Evolutionary conservation across 2,888 invertebrate species (phyloP).

Genomic region (Apeira syringaria): DNA sequence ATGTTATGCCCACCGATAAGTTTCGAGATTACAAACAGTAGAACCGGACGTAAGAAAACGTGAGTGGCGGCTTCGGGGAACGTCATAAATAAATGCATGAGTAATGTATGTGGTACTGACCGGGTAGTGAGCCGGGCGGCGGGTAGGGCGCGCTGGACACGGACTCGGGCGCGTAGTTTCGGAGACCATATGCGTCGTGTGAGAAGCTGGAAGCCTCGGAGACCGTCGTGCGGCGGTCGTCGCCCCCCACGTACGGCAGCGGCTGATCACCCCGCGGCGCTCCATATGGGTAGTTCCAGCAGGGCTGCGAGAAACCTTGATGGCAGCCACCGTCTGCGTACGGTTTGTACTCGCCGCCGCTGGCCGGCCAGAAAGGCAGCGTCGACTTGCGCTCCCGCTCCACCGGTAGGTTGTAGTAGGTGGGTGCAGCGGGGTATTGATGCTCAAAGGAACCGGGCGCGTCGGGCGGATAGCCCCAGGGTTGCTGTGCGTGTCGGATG

Average conservation of each 20-base stretch:
- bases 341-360: constrained; percentile 86
- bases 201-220: constrained; percentile 86
- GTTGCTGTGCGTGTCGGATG: constrained; percentile 90
- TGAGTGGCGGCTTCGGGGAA: constrained; percentile 51
- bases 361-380: constrained; percentile 87
- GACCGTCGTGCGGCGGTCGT: constrained; percentile 87
- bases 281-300: constrained; percentile 89
- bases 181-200: constrained; percentile 89
- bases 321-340: constrained; percentile 85
- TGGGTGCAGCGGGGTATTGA: constrained; percentile 87
- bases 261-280: constrained; percentile 86
- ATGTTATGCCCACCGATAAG: constrained; percentile 71
- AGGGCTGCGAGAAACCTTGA: constrained; percentile 88
- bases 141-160: constrained; percentile 90
- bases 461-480: constrained; percentile 90
- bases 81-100: constrained; percentile 31
- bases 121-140: constrained; percentile 88
- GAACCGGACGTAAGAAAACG: constrained; percentile 58
- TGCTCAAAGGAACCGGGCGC: constrained; percentile 86
- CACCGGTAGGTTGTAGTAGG: constrained; percentile 90
- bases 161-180: constrained; percentile 89
- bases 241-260: constrained; percentile 88
- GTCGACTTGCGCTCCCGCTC: constrained; percentile 86
- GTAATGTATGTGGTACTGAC: constrained; percentile 59
- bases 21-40: constrained; percentile 73